Conservation (phyloP, 2,113 vertebrate genomes). For the Ciconia stormi region DNA sequence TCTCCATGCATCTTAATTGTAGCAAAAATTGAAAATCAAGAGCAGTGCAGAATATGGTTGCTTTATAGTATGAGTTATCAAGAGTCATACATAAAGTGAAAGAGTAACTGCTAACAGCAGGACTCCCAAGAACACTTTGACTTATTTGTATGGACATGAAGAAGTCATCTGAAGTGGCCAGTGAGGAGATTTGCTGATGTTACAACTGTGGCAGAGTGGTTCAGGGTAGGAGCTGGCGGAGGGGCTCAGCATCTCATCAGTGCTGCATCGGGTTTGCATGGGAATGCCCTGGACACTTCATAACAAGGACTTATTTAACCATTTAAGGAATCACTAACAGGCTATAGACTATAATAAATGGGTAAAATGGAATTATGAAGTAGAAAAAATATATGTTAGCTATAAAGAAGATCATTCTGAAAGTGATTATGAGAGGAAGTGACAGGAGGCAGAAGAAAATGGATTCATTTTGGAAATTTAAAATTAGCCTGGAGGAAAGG, state of each 20-base stretch:
- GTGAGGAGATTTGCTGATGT: not conserved
- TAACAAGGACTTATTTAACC: not conserved
- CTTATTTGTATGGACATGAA: not conserved
- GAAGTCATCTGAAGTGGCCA: not conserved
- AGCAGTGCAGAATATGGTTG: not conserved
- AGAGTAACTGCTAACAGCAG: not conserved
- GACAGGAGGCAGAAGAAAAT: not conserved
- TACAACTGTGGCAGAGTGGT: not conserved
- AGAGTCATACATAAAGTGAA: not conserved
- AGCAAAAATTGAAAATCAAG: not conserved
- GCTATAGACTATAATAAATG: not conserved
- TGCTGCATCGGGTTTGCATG: fast-evolving
- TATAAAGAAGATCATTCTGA: not conserved
- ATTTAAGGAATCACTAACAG: not conserved
- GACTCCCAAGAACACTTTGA: not conserved
- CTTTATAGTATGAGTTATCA: not conserved
- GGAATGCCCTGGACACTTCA: not conserved
- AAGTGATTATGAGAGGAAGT: not conserved
- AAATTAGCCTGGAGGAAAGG: constrained; percentile 5
- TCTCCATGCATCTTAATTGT: not conserved
- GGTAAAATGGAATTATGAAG: not conserved
- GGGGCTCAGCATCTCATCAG: not conserved
- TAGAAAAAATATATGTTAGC: not conserved
- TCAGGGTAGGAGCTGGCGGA: not conserved
- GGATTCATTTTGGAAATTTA: not conserved